Base-by-base conservation (phyloP, 92 coral and sea anemone species). In the Epizoanthus stellaris region DNA sequence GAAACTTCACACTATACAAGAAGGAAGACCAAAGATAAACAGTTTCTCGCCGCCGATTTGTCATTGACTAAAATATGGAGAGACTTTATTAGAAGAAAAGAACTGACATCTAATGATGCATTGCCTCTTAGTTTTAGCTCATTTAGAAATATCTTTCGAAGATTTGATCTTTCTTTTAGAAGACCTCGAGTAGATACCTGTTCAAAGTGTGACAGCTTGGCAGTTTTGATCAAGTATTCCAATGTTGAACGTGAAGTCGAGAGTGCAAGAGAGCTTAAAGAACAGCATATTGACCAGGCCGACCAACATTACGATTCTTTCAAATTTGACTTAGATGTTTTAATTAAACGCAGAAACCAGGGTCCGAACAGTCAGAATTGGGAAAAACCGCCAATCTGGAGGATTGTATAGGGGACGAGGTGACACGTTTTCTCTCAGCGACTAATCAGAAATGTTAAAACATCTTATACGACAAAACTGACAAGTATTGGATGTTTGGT, bases 161-260 rank as follows among this genome's bases (percentile, higher is more conserved):
- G 39, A 36, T 80, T 61, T 64, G 70, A 80, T 25, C 85, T 80
- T 61, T 80, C 85, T 30, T 80, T 80, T 80, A 34, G 85, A 64
- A 80, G 38, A 80, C 85, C 85, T 62, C 54, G 70, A 69, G 85
- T 80, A 20, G 85, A 80, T 25, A 80, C 85, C 23, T 80, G 85
- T 80, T 69, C 73, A 39, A 23, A 45, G 38, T 80, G 85, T 80
- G 85, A 80, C 85, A 64, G 72, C 30, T 80, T 62, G 67, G 62
- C 42, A 80, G 70, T 80, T 3, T 62, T 80, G 42, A 38, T 45
- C n/a, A 80, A 80, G 70, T 80, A 80, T 80, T 38, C 85, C 53
- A 80, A 80, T 40, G 57, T 62, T 53, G 73, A 80, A 62, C 13
- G 70, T n/a, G 85, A 80, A 45, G 57, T 62, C 49, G 56, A 20